Base-by-base conservation (phyloP, 2,113 vertebrate genomes). In the Orycteropus afer region DNA sequence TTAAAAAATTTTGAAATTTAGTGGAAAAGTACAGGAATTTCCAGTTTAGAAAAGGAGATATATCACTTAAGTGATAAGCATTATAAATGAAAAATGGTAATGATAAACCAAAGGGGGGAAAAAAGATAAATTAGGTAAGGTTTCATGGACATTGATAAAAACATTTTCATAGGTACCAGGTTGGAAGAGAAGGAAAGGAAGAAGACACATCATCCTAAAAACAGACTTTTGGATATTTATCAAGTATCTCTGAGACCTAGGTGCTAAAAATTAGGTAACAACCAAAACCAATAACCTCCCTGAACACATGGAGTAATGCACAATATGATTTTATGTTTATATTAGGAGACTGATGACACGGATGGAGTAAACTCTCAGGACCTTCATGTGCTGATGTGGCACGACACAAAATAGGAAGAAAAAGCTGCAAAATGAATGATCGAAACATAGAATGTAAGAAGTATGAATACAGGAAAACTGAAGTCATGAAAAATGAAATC, bases 191-290 rank as follows among this genome's bases (percentile, higher is more conserved):
- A 89, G 7, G 6, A 80, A 76, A 47, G 49, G 57, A 57, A 13
- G 37, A 55, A 45, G 40, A 53, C 15, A 47, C 3, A 18, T 15
- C 63, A 37, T 57, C 82, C 22, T 77, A 32, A 84, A 34, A 84
- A 88, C 55, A 57, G 55, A 18, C 55, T 9, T 55, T 88, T 77
- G 4, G 7, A 5, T 89, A 81, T 89, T 87, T 89, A 81, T 23
- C 45, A 92, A 95, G n/a, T n/a, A 92, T 10, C 7, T 90, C 51
- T 71, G 69, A 80, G 51, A 86, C 22, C 53, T 77, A 80, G 34
- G 0, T 80, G 32, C 67, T 77, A 89, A 84, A 89, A 65, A 61
- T 23, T 15, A 61, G 32, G 73, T 7, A 11, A 79, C 2, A 9
- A 78, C 14, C 69, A 87, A 32, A 88, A 83, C 4, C 78, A 82